These are phyloP conservation scores for Mamestra configurata DNA, from an alignment of 1,140 invertebrate species.

Conservation along the genomic window DNA sequence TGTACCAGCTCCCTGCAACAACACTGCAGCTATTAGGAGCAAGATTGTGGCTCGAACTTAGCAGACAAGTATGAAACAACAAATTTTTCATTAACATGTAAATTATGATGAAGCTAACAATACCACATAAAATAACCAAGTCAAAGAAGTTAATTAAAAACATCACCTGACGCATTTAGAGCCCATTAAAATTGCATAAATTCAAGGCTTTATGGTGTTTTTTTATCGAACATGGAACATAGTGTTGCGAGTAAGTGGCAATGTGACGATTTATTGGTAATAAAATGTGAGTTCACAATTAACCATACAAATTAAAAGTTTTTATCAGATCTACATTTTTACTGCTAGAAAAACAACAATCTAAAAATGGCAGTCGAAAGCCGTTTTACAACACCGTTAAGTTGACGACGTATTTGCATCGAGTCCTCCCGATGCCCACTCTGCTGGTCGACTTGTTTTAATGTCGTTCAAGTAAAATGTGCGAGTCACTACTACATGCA, in stretches of 20 bases:
- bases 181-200: constrained; percentile 13
- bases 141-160: constrained; percentile 18
- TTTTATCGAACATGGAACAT: background rate
- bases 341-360: constrained; percentile 14
- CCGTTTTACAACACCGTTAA: constrained; percentile 55
- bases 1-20: background rate
- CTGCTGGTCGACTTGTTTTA: constrained; percentile 63
- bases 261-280: background rate
- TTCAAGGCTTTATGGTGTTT: background rate
- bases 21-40: background rate
- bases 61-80: constrained; percentile 9
- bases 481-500: constrained; percentile 57
- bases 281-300: constrained; percentile 4
- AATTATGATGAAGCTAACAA: constrained; percentile 36
- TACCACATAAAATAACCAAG: background rate
- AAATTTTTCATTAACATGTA: constrained; percentile 34
- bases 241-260: background rate
- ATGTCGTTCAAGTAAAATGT: constrained; percentile 67
- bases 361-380: constrained; percentile 17
- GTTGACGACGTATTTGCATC: constrained; percentile 60
- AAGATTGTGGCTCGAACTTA: background rate
- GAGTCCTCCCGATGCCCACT: constrained; percentile 30
- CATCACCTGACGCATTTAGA: background rate
- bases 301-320: constrained; percentile 10
- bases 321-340: background rate